Evolutionary conservation across 2,888 invertebrate genomes (phyloP).

Genomic region (Craniophora ligustri): DNA sequence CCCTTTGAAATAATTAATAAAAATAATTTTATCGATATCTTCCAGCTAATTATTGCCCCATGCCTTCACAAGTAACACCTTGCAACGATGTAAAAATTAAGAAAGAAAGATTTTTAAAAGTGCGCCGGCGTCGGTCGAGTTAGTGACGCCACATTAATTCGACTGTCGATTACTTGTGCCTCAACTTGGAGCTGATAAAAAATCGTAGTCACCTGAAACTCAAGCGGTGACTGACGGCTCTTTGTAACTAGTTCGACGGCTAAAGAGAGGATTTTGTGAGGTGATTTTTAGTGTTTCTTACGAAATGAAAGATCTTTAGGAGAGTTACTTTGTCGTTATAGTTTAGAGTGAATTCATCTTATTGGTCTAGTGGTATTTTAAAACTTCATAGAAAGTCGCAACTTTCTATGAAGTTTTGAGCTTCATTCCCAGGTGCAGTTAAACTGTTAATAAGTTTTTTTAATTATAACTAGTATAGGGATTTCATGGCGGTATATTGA

Average conservation of each 20-base stretch:
- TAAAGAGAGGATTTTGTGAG: constrained; percentile 20
- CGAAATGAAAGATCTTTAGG: background rate
- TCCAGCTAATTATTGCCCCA: constrained; percentile 34
- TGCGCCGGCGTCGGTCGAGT: constrained; percentile 74
- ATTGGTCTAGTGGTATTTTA: too few species aligned
- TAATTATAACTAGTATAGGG: too few species aligned
- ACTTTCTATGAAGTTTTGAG: too few species aligned
- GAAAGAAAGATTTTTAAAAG: constrained; percentile 82
- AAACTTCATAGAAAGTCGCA: too few species aligned
- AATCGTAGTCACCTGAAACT: constrained; percentile 59
- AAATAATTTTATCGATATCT: constrained; percentile 25
- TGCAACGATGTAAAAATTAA: constrained; percentile 87
- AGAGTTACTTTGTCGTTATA: background rate
- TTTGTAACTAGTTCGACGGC: constrained; percentile 40
- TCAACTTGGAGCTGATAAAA: constrained; percentile 62
- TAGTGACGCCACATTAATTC: constrained; percentile 88
- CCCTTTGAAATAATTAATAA: too few species aligned
- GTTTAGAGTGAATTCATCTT: too few species aligned
- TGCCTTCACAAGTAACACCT: constrained; percentile 75
- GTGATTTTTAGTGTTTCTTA: constrained; percentile 1
- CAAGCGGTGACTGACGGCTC: constrained; percentile 48
- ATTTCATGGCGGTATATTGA: too few species aligned
- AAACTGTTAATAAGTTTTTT: too few species aligned
- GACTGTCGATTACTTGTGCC: constrained; percentile 79
- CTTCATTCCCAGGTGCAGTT: too few species aligned